Conservation (phyloP, 1,140 invertebrate genomes). For the Drosophila auraria region DNA sequence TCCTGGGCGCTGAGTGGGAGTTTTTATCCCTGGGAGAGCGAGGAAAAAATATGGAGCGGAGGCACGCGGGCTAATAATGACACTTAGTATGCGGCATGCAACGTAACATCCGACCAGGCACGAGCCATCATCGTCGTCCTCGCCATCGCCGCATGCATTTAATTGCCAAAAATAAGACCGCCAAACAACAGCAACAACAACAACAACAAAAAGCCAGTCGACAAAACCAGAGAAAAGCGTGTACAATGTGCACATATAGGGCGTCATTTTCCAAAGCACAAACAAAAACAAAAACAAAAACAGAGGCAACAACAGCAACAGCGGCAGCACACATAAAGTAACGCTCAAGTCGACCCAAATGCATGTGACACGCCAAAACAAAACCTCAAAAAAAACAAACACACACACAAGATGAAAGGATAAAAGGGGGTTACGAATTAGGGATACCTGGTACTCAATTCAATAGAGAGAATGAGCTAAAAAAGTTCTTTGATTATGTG, state of each 20-base stretch:
- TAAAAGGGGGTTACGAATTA: neutral
- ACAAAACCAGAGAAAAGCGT: constrained; percentile 70
- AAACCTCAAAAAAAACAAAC: constrained; percentile 39
- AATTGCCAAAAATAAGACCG: constrained; percentile 84
- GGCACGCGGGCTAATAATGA: constrained; percentile 72
- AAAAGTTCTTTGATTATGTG: neutral
- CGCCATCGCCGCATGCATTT: constrained; percentile 83
- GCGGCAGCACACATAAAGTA: constrained; percentile 63
- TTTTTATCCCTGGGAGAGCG: constrained; percentile 6
- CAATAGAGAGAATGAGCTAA: neutral
- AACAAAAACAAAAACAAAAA: constrained; percentile 38
- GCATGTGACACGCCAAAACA: constrained; percentile 79
- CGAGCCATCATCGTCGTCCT: constrained; percentile 70
- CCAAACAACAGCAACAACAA: constrained; percentile 31
- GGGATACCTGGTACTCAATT: neutral
- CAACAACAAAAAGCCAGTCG: constrained; percentile 29
- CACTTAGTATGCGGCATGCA: constrained; percentile 84
- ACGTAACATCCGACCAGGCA: constrained; percentile 78
- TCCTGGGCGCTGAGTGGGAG: constrained; percentile 37
- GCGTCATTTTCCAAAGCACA: constrained; percentile 68
- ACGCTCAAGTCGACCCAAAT: constrained; percentile 75
- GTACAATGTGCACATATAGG: constrained; percentile 73
- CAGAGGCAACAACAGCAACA: constrained; percentile 25
- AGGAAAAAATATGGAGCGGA: constrained; percentile 37
- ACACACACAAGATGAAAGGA: constrained; percentile 23